These are phyloP conservation scores for Diachasmimorpha longicaudata DNA, from an alignment of 1,140 invertebrate species.

Conservation along the genomic window DNA sequence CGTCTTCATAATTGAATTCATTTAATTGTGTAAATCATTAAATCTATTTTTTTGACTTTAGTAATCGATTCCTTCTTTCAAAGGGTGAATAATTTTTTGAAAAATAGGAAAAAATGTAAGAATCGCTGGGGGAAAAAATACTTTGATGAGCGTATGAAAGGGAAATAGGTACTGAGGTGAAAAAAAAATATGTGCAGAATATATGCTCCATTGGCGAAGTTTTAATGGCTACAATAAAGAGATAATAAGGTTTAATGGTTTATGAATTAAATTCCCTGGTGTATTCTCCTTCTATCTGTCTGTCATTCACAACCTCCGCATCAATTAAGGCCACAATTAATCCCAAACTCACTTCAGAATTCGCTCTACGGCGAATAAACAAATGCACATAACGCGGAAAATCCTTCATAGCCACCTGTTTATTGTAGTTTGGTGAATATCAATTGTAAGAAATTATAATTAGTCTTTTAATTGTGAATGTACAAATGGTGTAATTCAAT, in stretches of 20 bases:
- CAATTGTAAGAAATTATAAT: not conserved
- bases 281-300: not conserved
- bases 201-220: not conserved
- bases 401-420: not conserved
- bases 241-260: not conserved
- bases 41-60: too few species aligned
- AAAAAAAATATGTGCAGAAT: not conserved
- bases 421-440: not conserved
- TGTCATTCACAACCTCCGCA: not conserved
- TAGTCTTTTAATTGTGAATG: not conserved
- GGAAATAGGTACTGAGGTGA: not conserved
- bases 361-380: not conserved
- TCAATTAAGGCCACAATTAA: slow-evolving; percentile 7
- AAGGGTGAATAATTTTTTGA: too few species aligned
- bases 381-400: not conserved
- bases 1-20: too few species aligned
- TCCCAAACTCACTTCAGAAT: not conserved
- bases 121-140: too few species aligned
- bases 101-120: too few species aligned
- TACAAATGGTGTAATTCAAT: too few species aligned
- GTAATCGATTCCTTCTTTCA: too few species aligned
- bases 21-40: too few species aligned
- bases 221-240: not conserved
- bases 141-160: too few species aligned
- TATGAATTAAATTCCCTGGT: not conserved